Percentiles rank a stretch among this genome's conserved stretches.
Evolutionary conservation across 2,888 invertebrate species (phyloP).

Genomic region (Thelaira solivaga): DNA sequence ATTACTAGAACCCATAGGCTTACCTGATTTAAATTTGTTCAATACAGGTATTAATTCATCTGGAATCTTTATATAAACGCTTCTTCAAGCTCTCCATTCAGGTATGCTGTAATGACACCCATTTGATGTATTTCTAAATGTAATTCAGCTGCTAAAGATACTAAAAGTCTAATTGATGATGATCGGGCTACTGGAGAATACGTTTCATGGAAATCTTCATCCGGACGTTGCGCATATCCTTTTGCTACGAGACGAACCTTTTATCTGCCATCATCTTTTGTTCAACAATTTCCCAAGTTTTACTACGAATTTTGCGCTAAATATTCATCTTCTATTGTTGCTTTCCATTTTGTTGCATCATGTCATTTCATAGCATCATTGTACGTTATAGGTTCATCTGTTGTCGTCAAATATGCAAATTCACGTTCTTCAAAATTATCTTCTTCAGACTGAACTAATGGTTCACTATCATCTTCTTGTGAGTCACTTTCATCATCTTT

Average conservation of each 20-base stretch:
- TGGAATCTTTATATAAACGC: no score
- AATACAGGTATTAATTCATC: no score
- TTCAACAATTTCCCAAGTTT: slow-evolving; percentile 60
- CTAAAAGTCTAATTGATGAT: not conserved
- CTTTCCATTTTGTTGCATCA: slow-evolving; percentile 33
- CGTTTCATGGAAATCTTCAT: not conserved
- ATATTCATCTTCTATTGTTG: slow-evolving; percentile 59
- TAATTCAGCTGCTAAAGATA: no score
- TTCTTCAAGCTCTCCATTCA: no score
- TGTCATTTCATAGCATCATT: slow-evolving; percentile 4
- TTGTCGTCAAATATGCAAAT: slow-evolving; percentile 7
- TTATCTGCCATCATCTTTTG: slow-evolving; percentile 41
- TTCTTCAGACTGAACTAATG: not conserved
- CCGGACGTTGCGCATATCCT: slow-evolving; percentile 53
- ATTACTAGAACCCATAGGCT: no score
- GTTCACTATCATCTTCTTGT: not conserved
- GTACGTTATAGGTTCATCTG: slow-evolving; percentile 21
- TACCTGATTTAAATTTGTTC: no score
- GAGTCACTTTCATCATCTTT: not conserved
- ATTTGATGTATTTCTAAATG: no score
- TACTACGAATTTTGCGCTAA: slow-evolving; percentile 52
- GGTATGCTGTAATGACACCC: no score
- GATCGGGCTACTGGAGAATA: not conserved
- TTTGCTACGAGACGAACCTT: slow-evolving; percentile 49
- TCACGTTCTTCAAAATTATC: slow-evolving; percentile 49